These are phyloP conservation scores for Crotalus helleri DNA, from an alignment of 2,113 vertebrate genomes.

Conservation along the genomic window DNA sequence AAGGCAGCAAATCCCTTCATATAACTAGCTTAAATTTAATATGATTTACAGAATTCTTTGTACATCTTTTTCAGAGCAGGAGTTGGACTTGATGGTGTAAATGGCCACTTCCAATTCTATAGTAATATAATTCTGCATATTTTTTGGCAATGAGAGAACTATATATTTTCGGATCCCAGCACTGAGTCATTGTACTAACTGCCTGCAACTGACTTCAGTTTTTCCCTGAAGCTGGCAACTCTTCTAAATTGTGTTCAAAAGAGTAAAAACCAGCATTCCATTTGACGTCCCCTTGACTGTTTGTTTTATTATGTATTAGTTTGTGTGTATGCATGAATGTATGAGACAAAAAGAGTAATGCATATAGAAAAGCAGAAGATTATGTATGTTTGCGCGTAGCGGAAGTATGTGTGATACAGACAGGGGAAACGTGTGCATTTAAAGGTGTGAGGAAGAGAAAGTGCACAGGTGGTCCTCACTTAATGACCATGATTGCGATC, in stretches of 20 bases:
- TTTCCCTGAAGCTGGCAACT: not conserved
- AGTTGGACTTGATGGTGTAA: not conserved
- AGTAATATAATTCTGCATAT: not conserved
- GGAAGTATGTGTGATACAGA: not conserved
- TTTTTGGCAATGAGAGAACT: not conserved
- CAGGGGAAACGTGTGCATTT: not conserved
- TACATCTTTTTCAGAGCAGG: not conserved
- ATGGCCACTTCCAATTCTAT: not conserved
- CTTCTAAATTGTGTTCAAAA: not conserved
- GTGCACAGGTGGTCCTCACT: not conserved
- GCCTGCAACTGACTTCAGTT: not conserved
- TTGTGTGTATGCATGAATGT: not conserved
- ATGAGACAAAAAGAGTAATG: not conserved
- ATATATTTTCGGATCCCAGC: not conserved
- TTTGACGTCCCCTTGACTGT: not conserved
- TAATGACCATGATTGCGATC: not conserved
- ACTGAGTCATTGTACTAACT: not conserved
- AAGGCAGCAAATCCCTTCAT: not conserved
- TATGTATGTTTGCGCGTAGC: not conserved
- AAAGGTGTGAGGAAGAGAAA: not conserved
- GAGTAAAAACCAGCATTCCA: not conserved
- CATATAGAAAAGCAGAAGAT: not conserved
- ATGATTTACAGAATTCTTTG: not conserved
- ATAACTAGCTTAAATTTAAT: not conserved
- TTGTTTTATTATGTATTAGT: not conserved